Conservation (phyloP, 2,797 vertebrate species). For the Otolemur crassicaudatus region DNA sequence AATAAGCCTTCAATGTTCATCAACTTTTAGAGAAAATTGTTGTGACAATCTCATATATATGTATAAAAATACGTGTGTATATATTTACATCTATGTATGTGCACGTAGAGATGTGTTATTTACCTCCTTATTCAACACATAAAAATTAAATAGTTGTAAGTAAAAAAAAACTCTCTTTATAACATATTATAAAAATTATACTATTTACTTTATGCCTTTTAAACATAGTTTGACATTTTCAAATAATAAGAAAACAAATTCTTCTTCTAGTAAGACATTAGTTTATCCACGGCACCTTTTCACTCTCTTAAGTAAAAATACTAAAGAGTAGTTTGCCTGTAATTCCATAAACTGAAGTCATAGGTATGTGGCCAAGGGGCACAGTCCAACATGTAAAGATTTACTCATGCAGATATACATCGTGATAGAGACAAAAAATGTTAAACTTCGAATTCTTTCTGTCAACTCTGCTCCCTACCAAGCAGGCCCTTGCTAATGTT, state of each 20-base stretch:
- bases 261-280: conserved; percentile 66
- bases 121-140: not conserved
- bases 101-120: too few species aligned
- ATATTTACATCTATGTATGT: not conserved
- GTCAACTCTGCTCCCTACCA: not conserved
- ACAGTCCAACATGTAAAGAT: not conserved
- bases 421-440: not conserved
- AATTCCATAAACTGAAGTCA: not conserved
- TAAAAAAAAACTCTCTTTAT: not conserved
- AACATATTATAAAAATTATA: not conserved
- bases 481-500: not conserved
- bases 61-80: not conserved
- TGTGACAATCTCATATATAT: conserved; percentile 15
- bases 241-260: conserved; percentile 55
- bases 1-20: conserved; percentile 82
- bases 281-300: not conserved
- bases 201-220: not conserved
- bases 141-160: not conserved
- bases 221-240: conserved; percentile 37
- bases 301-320: not conserved
- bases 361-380: not conserved
- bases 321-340: not conserved
- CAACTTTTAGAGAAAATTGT: conserved; percentile 81
- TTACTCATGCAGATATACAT: not conserved
- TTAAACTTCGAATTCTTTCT: not conserved